Base-by-base conservation (phyloP, 1,140 invertebrate species). In the Brevipalpus yothersi region DNA sequence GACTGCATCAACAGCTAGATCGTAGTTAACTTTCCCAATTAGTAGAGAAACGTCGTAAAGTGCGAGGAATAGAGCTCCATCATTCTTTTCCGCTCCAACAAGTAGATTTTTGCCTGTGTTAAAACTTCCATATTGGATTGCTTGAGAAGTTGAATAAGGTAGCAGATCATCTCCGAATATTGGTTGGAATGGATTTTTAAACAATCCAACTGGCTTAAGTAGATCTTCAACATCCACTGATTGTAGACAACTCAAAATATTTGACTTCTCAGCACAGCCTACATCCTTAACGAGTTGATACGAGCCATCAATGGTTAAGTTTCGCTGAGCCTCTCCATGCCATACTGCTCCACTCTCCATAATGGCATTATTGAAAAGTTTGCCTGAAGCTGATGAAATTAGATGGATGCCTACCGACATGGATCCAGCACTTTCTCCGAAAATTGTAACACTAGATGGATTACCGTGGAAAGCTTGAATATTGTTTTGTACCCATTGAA, bases 341-440 rank as follows among this genome's bases (percentile, higher is more conserved):
- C n/a, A 10, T 47, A 56, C n/a, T 15, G 53, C 49, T 15, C 60
- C 60, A 15, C n/a, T 21, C 21, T 67, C 56, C 59, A 75, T 63
- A 21, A 76, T 75, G 12, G 70, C 73, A 60, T 69, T 55, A 41
- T 60, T 62, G 58, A 67, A 61, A n/a, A 67, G 47, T 17, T 56
- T 39, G 21, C 17, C 49, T 11, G 61, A 47, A 11, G 60, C 12
- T 10, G 68, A 69, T 4, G 72, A 72, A 53, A 71, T 63, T 13
- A 74, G 45, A 61, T 73, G 72, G 11, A 64, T 65, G 13, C 65
- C 63, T 0, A 68, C 67, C 9, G 65, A 64, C 19, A 68, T 68
- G 10, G 69, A 67, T 19, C 72, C 72, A 15, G 72, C 71, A 60
- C 68, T 70, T 63, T 73, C 67, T 10, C 76, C 77, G 63, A 79